Evolutionary conservation across 1,140 invertebrate genomes (phyloP), one percentile per base, ranked within the genome.

Genomic region (Laupala kohalensis): DNA sequence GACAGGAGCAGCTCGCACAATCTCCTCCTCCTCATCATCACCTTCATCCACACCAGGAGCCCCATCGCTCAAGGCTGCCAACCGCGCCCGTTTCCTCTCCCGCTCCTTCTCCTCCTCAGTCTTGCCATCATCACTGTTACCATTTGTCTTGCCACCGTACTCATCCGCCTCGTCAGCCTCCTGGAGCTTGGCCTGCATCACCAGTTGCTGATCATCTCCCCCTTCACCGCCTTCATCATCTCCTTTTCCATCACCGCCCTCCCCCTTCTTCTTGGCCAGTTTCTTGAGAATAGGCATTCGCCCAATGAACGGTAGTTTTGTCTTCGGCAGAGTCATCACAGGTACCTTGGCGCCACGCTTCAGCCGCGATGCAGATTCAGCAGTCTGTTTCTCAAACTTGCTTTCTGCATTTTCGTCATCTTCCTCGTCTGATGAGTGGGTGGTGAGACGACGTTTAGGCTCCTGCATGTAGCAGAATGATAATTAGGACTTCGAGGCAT

Each of bases 221-320:
- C 64, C 70, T 19, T 70, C 73, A 6, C n/a, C n/a, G 19, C 23
- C 29, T 30, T 64, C 69, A 6, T 69, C 70, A n/a, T 70, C 73
- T 19, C n/a, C n/a, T 29, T 68, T 68, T 30, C 64, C 69, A 5
- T 74, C 70, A 28, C 65, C 71, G 25, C 67, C n/a, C 23, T 69
- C 70, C 26, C 67, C 69, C 30, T 67, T 72, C 29, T 75, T 73
- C 67, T 68, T 68, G 19, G 67, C 67, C 27, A 70, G 24, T 64
- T 73, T 63, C 63, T 89, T 89, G 68, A 89, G 87, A 53, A 90
- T 77, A 2, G 88, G 88, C 80, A 90, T 85, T 75, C 88, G 80
- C 1, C 88, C 88, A 67, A 89, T 90, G 72, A 90, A 89, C 0
- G 88, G 88, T 30, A 89, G 75, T 75, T 89, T 89, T n/a, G 87